These are phyloP conservation scores for Trichopoda pennipes DNA, from an alignment of 2,888 invertebrate species.

Conservation along the genomic window DNA sequence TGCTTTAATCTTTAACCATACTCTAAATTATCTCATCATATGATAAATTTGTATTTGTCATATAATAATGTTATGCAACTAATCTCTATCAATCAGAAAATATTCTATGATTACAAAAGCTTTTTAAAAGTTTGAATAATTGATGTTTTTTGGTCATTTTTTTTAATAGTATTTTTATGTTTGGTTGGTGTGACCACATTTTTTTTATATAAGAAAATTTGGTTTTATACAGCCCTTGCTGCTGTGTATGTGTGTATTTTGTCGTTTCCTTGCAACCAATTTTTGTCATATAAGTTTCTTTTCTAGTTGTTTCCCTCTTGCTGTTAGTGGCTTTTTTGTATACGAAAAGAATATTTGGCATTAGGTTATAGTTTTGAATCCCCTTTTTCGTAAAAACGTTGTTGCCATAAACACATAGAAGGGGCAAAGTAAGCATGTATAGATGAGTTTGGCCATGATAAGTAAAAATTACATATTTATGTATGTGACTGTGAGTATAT, in stretches of 20 bases:
- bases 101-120: constrained; percentile 68
- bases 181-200: not conserved
- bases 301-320: not conserved
- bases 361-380: constrained; percentile 43
- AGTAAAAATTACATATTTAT: not conserved
- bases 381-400: constrained; percentile 8
- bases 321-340: constrained; percentile 3
- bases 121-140: constrained; percentile 68
- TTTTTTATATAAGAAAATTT: not conserved
- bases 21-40: too few relatives aligned
- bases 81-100: constrained; percentile 73
- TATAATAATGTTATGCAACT: constrained; percentile 55
- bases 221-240: not conserved
- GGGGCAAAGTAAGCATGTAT: not conserved
- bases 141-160: not conserved
- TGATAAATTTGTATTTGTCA: not conserved
- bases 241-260: not conserved
- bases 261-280: not conserved
- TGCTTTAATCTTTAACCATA: too few relatives aligned
- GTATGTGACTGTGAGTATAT: not conserved
- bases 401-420: not conserved
- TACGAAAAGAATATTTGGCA: constrained; percentile 17
- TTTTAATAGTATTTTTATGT: not conserved
- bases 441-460: not conserved
- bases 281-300: not conserved